Percentiles rank a stretch among this genome's conserved stretches.
These are phyloP conservation scores for Meda fulgida DNA, from an alignment of 2,797 vertebrate species.

Conservation along the genomic window DNA sequence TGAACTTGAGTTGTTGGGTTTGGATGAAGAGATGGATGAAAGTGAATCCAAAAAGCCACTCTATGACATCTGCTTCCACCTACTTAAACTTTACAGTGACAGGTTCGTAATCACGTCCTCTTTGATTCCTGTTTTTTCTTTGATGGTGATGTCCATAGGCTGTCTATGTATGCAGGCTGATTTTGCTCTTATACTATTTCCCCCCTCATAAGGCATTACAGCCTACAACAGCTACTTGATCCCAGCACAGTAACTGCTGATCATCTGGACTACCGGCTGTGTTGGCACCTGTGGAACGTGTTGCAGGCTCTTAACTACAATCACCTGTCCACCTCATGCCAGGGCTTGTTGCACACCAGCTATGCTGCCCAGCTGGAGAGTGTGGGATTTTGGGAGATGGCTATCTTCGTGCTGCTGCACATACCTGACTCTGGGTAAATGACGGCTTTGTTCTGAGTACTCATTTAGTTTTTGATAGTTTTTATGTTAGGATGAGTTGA, in stretches of 20 bases:
- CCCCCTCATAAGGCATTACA: slow-evolving; percentile 80
- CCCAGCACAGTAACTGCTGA: slow-evolving; percentile 85
- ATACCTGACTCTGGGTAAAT: slow-evolving; percentile 77
- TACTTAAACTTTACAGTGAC: slow-evolving; percentile 95
- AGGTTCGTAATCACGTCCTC: slow-evolving; percentile 72
- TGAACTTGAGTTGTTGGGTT: slow-evolving; percentile 60
- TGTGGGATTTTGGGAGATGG: slow-evolving; percentile 92
- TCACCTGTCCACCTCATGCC: slow-evolving; percentile 82
- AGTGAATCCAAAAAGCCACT: slow-evolving; percentile 69
- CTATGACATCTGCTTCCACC: slow-evolving; percentile 91
- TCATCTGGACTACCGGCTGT: slow-evolving; percentile 90
- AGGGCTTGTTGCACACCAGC: slow-evolving; percentile 86
- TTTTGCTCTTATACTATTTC: neutral
- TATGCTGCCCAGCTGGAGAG: slow-evolving; percentile 93
- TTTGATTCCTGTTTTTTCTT: neutral
- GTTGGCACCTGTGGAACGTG: slow-evolving; percentile 95
- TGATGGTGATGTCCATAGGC: neutral
- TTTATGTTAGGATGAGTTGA: neutral
- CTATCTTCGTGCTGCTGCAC: slow-evolving; percentile 89
- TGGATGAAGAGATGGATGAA: slow-evolving; percentile 70
- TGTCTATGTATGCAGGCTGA: neutral
- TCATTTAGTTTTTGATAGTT: neutral
- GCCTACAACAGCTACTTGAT: slow-evolving; percentile 88
- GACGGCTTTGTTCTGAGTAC: too few species aligned
- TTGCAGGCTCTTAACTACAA: slow-evolving; percentile 88